A percentile compares a stretch with the other conserved stretches of the same genome.
phyloP scores from a whole-genome alignment of 2,797 vertebrate genomes.

The Liparis tanakae region DNA sequence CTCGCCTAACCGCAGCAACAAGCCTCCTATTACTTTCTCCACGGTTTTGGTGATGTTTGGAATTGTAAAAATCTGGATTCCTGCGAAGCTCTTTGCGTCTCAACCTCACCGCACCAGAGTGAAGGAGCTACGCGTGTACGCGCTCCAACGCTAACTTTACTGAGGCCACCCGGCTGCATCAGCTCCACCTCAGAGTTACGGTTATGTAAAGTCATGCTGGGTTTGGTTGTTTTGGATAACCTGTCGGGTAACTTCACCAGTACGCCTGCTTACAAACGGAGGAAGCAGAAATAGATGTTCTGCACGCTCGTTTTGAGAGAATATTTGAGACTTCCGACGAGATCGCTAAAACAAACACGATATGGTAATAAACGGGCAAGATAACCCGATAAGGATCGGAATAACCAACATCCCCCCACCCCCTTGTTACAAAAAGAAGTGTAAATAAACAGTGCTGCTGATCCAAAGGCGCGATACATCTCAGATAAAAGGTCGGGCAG shows the following conservation, averaged over 20 bases:
- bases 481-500: neutral
- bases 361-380: neutral
- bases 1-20: conserved; percentile 54
- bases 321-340: neutral
- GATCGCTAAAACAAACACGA: neutral
- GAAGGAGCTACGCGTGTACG: conserved; percentile 17
- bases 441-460: conserved; percentile 8
- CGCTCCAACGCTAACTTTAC: conserved; percentile 8
- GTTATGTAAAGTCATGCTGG: too few species aligned
- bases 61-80: conserved; percentile 41
- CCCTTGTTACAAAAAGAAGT: conserved; percentile 5
- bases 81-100: conserved; percentile 34
- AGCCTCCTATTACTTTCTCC: conserved; percentile 63
- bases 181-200: too few species aligned
- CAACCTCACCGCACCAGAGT: conserved; percentile 49
- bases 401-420: neutral
- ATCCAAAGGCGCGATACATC: neutral
- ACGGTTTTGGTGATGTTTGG: conserved; percentile 53
- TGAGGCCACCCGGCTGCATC: neutral
- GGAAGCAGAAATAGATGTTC: neutral
- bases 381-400: neutral
- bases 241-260: neutral
- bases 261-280: neutral
- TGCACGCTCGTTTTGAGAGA: neutral
- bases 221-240: too few species aligned